Evolutionary conservation across 2,797 vertebrate species (phyloP).

Genomic region (Thaleichthys pacificus): DNA sequence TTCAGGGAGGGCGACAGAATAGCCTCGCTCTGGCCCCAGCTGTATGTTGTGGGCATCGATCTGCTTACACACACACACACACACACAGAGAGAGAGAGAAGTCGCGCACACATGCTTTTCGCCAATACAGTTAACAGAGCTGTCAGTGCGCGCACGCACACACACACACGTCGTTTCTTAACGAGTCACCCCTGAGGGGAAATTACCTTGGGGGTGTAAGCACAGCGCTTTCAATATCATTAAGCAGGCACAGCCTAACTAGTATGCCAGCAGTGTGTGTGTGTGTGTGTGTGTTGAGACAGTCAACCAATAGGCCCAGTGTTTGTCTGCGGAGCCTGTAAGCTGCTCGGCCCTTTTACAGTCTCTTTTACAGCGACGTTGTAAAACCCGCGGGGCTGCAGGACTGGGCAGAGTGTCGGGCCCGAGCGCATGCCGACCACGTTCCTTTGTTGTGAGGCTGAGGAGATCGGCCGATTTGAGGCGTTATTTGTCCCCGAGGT

Average conservation of each 20-base stretch:
- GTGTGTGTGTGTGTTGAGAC: slow-evolving; percentile 7
- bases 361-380: not conserved
- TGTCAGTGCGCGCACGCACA: not conserved
- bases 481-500: slow-evolving; percentile 13
- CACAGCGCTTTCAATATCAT: not conserved
- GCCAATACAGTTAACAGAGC: not conserved
- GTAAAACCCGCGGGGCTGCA: not conserved
- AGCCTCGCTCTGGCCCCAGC: not conserved
- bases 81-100: not conserved
- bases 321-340: not conserved
- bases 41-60: not conserved
- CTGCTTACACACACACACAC: slow-evolving; percentile 1
- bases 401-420: slow-evolving; percentile 5
- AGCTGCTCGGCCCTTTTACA: not conserved
- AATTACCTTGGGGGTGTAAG: too few relatives aligned
- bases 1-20: not conserved
- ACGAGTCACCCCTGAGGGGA: too few relatives aligned
- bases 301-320: not conserved
- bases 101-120: not conserved
- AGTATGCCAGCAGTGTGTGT: not conserved
- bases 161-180: not conserved
- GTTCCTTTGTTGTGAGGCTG: slow-evolving; percentile 1
- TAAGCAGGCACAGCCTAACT: slow-evolving; percentile 10
- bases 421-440: slow-evolving; percentile 12
- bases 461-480: slow-evolving; percentile 24